Percentiles rank a stretch among this genome's conserved stretches.
Conservation (phyloP, 2,888 invertebrate species). For the Chloroclystis v-ata region DNA sequence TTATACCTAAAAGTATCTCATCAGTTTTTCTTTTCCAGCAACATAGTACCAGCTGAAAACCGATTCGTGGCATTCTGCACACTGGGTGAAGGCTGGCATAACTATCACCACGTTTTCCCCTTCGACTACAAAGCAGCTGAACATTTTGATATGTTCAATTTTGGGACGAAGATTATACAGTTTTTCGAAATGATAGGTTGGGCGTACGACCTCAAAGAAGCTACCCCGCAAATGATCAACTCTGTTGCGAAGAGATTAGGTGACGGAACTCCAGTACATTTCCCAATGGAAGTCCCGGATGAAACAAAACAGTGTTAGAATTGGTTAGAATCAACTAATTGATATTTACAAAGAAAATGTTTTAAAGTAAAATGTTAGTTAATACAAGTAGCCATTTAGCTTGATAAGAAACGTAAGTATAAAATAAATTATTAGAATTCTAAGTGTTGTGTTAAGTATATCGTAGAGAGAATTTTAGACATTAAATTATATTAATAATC, state of each 20-base stretch:
- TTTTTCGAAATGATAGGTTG: slow-evolving; percentile 63
- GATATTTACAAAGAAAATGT: no score
- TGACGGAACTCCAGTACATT: slow-evolving; percentile 64
- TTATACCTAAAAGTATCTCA: no score
- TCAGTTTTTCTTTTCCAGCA: slow-evolving; percentile 52
- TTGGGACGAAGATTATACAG: slow-evolving; percentile 56
- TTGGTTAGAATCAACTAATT: no score
- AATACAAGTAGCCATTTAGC: no score
- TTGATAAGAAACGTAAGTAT: no score
- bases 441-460: no score
- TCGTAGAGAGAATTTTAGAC: no score
- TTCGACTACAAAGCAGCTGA: slow-evolving; percentile 81
- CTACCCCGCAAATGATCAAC: slow-evolving; percentile 65
- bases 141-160: slow-evolving; percentile 69
- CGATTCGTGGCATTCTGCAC: slow-evolving; percentile 79
- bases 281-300: slow-evolving; percentile 35
- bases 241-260: slow-evolving; percentile 62
- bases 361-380: no score
- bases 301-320: slow-evolving; percentile 28
- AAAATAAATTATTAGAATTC: no score
- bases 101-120: slow-evolving; percentile 87
- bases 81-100: slow-evolving; percentile 85
- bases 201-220: slow-evolving; percentile 64
- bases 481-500: no score
- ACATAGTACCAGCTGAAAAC: slow-evolving; percentile 81